These are phyloP conservation scores for Thamnophis sirtalis DNA, from an alignment of 2,113 vertebrate species.

Conservation along the genomic window DNA sequence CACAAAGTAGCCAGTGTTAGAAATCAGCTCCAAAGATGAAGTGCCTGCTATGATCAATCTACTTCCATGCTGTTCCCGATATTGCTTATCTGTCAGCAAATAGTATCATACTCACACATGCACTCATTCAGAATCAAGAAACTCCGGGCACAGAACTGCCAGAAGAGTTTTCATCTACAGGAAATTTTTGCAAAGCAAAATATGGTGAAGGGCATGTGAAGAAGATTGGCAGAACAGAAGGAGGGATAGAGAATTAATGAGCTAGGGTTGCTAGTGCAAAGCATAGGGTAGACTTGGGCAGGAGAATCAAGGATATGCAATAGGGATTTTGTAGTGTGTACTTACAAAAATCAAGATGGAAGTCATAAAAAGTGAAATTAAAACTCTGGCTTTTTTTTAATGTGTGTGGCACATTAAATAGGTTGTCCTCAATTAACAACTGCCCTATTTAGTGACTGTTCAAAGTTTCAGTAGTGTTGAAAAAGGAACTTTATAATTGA, in stretches of 20 bases:
- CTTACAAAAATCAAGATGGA: not conserved
- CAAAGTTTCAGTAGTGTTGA: not conserved
- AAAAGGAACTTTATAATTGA: not conserved
- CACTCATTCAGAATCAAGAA: not conserved
- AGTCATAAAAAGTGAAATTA: not conserved
- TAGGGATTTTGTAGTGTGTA: not conserved
- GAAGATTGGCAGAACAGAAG: not conserved
- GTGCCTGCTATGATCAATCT: not conserved
- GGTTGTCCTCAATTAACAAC: not conserved
- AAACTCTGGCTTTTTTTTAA: not conserved
- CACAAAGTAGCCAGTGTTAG: not conserved
- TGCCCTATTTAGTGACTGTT: not conserved
- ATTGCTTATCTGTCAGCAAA: not conserved
- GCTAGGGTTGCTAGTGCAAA: not conserved
- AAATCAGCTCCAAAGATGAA: not conserved
- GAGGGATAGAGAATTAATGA: not conserved
- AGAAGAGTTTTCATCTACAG: not conserved
- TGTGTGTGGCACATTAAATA: not conserved
- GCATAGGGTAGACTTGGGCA: not conserved
- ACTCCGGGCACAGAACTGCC: not conserved
- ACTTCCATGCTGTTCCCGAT: not conserved
- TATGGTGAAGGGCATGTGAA: not conserved
- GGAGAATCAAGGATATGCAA: not conserved
- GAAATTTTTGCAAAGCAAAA: not conserved
- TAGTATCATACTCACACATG: not conserved